Conservation (phyloP, 2,113 vertebrate genomes). For the Phylloscopus trochilus region DNA sequence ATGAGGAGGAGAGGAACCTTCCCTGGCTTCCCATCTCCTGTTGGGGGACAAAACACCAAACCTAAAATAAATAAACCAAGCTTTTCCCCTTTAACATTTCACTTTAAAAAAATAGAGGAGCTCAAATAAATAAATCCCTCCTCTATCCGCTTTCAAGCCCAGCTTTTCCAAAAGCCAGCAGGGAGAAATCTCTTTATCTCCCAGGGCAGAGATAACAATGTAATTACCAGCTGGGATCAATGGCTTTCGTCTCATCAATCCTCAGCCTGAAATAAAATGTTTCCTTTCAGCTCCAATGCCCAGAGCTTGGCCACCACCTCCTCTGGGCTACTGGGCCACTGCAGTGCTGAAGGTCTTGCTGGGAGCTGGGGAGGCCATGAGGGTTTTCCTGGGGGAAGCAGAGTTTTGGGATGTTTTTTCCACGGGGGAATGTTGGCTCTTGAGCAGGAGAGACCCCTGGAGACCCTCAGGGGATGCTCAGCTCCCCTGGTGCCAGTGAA, state of each 20-base stretch:
- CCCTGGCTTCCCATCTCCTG: background rate
- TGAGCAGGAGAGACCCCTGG: rapidly evolving
- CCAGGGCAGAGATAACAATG: background rate
- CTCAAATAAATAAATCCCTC: background rate
- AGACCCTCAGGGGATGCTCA: background rate
- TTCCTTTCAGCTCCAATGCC: background rate
- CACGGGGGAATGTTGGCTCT: background rate
- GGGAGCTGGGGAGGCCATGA: background rate
- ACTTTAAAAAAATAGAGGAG: constrained; percentile 6
- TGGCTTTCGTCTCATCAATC: background rate
- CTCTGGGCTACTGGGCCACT: background rate
- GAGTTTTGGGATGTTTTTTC: background rate
- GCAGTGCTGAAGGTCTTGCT: background rate
- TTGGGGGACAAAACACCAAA: rapidly evolving
- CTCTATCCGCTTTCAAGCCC: background rate
- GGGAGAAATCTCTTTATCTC: constrained; percentile 30
- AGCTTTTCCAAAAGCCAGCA: constrained; percentile 21
- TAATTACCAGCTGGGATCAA: constrained; percentile 20
- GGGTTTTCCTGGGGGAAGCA: background rate
- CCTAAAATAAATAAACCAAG: background rate
- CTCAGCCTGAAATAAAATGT: background rate
- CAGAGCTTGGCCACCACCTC: background rate
- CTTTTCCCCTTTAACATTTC: background rate
- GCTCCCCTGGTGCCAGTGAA: background rate
- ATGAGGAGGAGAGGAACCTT: background rate